Conservation (phyloP, 2,113 vertebrate genomes). For the Thomomys bottae region DNA sequence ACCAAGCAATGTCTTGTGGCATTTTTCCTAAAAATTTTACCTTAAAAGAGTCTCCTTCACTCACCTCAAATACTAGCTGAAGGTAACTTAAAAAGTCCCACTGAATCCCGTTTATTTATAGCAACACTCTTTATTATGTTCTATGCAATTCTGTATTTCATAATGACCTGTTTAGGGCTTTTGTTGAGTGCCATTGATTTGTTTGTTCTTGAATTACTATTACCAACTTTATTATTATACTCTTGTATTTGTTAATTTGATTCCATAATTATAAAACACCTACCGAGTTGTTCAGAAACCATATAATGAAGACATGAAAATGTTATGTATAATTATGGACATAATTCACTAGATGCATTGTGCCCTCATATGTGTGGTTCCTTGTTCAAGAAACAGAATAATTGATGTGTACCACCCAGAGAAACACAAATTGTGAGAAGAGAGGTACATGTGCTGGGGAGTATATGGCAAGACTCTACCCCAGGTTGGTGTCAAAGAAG, state of each 20-base stretch:
- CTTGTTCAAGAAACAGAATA: background rate
- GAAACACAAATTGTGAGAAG: background rate
- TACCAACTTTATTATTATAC: background rate
- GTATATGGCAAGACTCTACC: background rate
- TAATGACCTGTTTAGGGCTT: background rate
- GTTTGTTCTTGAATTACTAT: background rate
- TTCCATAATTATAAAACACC: background rate
- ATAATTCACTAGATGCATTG: background rate
- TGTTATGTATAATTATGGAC: background rate
- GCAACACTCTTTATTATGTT: slow-evolving; percentile 17
- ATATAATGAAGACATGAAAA: background rate
- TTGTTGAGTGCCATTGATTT: background rate
- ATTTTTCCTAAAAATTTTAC: slow-evolving; percentile 27
- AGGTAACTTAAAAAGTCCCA: background rate
- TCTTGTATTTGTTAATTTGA: slow-evolving; percentile 16
- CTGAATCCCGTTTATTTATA: background rate
- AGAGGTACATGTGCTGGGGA: background rate
- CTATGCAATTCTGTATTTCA: background rate
- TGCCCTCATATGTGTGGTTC: background rate
- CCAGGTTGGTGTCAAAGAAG: background rate
- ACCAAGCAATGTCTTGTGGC: background rate
- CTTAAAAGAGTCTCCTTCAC: background rate
- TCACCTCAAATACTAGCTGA: background rate
- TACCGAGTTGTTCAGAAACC: background rate
- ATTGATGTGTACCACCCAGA: background rate